phyloP scores from a whole-genome alignment of 2,113 vertebrate species.

The Chamaea fasciata region DNA sequence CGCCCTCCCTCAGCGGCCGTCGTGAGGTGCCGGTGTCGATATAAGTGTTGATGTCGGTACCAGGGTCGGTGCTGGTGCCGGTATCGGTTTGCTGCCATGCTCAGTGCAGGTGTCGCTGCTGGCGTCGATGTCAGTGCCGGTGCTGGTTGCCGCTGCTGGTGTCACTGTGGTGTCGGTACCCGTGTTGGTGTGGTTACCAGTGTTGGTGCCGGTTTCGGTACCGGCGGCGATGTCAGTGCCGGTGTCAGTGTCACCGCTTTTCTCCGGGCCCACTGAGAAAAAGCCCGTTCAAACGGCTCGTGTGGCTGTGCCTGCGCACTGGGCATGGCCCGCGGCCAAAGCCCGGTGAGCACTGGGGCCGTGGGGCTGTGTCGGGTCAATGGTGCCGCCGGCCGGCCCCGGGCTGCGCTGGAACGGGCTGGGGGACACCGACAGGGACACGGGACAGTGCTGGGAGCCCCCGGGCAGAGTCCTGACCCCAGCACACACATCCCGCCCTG shows the following conservation, averaged over 20 bases:
- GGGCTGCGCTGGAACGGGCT: rapidly evolving
- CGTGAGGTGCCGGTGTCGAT: not conserved
- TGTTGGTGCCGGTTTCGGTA: not conserved
- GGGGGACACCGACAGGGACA: rapidly evolving
- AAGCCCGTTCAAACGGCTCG: not conserved
- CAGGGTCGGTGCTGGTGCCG: no score
- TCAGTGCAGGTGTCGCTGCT: not conserved
- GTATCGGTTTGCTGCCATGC: not conserved
- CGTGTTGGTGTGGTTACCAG: no score
- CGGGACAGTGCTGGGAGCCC: not conserved
- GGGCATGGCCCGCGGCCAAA: constrained; percentile 33
- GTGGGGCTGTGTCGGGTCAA: not conserved
- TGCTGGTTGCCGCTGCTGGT: not conserved
- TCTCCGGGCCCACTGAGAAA: not conserved
- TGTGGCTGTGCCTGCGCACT: not conserved
- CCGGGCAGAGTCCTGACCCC: rapidly evolving
- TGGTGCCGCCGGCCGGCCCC: rapidly evolving
- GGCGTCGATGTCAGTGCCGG: not conserved
- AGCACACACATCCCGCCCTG: not conserved
- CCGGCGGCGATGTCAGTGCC: not conserved
- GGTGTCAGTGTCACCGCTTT: no score
- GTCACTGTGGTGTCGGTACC: no score
- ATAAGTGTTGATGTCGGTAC: no score
- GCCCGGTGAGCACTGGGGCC: not conserved
- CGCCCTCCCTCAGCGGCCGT: not conserved